These are phyloP conservation scores for Pyrocoelia pectoralis DNA, from an alignment of 2,888 invertebrate genomes.

Conservation along the genomic window DNA sequence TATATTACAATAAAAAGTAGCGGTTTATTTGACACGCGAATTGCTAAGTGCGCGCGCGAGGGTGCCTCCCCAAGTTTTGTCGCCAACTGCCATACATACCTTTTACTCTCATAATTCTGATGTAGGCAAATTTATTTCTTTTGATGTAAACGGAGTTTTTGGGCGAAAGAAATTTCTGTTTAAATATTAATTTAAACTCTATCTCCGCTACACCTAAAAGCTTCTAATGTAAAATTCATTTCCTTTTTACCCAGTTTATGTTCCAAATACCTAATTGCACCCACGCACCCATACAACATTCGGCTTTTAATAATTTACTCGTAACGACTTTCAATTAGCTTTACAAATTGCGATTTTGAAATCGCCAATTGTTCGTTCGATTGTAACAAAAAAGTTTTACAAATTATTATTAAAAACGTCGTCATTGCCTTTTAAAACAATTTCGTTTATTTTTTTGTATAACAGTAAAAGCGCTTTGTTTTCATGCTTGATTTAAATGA, in stretches of 20 bases:
- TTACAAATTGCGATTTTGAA: background rate
- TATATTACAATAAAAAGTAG: constrained; percentile 19
- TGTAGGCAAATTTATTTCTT: constrained; percentile 12
- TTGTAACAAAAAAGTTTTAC: background rate
- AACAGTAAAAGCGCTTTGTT: too few species aligned
- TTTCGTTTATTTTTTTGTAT: too few species aligned
- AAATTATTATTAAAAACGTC: background rate
- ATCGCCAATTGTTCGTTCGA: background rate
- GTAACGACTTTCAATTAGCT: background rate
- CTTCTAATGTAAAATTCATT: constrained; percentile 9
- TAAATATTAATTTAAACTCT: constrained; percentile 18
- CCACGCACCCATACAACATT: background rate
- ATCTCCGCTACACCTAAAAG: constrained; percentile 9
- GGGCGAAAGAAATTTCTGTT: constrained; percentile 13
- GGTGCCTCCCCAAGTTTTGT: constrained; percentile 1
- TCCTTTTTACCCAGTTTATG: background rate
- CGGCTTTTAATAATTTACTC: background rate
- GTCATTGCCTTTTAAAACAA: too few species aligned
- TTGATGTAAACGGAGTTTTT: constrained; percentile 19
- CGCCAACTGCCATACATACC: constrained; percentile 11
- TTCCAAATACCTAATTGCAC: background rate
- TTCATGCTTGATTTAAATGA: too few species aligned
- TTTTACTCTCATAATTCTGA: constrained; percentile 8
- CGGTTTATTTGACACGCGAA: constrained; percentile 17
- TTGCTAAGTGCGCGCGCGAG: background rate